Evolutionary conservation across 2,797 vertebrate genomes (phyloP).

Genomic region (Oreochromis mossambicus): DNA sequence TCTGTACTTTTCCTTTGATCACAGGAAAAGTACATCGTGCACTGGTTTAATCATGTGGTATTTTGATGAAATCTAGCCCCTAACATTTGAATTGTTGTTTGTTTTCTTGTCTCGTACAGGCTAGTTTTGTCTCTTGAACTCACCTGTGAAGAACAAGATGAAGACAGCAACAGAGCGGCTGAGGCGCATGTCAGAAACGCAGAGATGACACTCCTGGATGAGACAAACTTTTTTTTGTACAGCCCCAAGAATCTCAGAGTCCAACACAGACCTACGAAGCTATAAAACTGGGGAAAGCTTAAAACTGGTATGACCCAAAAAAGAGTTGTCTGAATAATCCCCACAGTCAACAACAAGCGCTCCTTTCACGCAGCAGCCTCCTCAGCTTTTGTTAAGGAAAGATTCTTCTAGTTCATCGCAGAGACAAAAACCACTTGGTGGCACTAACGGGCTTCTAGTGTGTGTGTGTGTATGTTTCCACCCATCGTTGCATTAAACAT

Average conservation of each 20-base stretch:
- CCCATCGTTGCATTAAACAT: conserved; percentile 11
- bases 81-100: neutral
- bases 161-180: conserved; percentile 29
- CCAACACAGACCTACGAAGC: neutral
- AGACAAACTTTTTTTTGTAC: neutral
- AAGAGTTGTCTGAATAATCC: neutral
- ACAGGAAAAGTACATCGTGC: neutral
- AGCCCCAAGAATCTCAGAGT: neutral
- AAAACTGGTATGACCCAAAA: neutral
- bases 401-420: neutral
- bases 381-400: neutral
- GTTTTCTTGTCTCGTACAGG: conserved; percentile 18
- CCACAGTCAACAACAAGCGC: neutral
- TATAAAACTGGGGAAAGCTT: neutral
- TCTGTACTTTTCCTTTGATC: neutral
- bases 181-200: conserved; percentile 45
- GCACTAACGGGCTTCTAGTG: conserved; percentile 7
- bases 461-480: neutral
- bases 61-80: neutral
- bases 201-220: neutral
- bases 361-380: neutral
- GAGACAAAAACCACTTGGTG: conserved; percentile 29
- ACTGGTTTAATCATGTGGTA: neutral
- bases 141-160: conserved; percentile 51
- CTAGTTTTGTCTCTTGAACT: conserved; percentile 11